These are phyloP conservation scores for Didymodactylos carnosus DNA, from an alignment of 2,888 invertebrate genomes.

Conservation along the genomic window DNA sequence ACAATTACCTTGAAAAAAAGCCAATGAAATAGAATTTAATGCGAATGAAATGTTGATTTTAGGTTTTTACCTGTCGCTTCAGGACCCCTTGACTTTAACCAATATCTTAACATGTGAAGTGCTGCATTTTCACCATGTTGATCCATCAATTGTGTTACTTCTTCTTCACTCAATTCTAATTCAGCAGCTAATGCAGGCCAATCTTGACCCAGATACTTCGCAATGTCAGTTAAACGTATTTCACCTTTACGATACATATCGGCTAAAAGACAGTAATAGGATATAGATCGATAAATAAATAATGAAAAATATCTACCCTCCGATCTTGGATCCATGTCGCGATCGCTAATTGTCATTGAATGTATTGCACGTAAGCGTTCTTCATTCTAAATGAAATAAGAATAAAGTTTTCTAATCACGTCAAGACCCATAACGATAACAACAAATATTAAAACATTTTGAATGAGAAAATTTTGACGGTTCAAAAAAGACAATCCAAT, in stretches of 20 bases:
- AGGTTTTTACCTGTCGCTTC: neutral
- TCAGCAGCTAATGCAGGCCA: neutral
- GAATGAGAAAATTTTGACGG: too few species aligned
- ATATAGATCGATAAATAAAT: neutral
- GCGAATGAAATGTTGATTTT: too few species aligned
- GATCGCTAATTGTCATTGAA: neutral
- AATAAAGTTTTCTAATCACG: too few species aligned
- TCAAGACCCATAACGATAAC: too few species aligned
- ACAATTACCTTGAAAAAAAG: slow-evolving; percentile 42
- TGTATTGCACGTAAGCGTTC: neutral
- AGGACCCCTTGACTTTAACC: neutral
- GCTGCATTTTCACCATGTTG: neutral
- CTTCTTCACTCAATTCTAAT: neutral
- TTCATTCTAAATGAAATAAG: neutral
- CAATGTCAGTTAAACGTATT: neutral
- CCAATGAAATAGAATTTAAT: neutral
- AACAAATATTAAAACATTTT: too few species aligned
- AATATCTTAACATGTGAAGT: neutral
- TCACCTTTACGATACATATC: slow-evolving; percentile 1
- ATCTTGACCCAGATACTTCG: neutral
- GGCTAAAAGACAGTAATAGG: neutral
- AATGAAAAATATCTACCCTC: neutral
- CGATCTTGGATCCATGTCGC: neutral
- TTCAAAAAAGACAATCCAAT: too few species aligned
- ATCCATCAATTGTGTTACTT: neutral